A percentile compares a stretch with the other conserved stretches of the same genome.
Evolutionary conservation across 2,797 vertebrate genomes (phyloP).

Genomic region (Gymnoscopelus braueri): DNA sequence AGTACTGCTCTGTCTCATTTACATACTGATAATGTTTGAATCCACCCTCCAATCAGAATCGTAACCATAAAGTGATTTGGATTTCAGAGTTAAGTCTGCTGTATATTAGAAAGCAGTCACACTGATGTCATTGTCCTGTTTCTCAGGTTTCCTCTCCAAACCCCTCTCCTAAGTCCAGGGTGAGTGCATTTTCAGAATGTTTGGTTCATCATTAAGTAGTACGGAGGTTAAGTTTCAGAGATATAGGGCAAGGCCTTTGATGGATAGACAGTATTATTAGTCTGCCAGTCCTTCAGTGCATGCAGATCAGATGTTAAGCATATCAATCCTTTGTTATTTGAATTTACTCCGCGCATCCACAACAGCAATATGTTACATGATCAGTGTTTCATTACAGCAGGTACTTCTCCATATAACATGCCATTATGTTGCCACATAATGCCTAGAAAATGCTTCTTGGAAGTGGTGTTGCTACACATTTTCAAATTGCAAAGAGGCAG

Average conservation of each 20-base stretch:
- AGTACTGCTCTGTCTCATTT: constrained; percentile 15
- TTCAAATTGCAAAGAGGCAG: background rate
- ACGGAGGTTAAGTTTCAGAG: background rate
- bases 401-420: background rate
- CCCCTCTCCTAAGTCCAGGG: constrained; percentile 85
- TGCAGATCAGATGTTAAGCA: background rate
- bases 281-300: background rate
- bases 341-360: background rate
- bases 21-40: constrained; percentile 8
- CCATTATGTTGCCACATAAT: background rate
- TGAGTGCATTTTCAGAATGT: constrained; percentile 66
- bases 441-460: background rate
- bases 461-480: constrained; percentile 2
- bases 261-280: background rate
- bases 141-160: constrained; percentile 73
- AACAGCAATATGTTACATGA: background rate
- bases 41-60: constrained; percentile 16
- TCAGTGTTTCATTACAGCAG: background rate
- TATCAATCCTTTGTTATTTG: background rate
- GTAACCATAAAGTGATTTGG: background rate
- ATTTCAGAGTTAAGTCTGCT: constrained; percentile 12
- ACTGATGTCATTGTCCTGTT: constrained; percentile 48
- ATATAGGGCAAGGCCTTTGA: background rate
- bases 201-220: background rate
- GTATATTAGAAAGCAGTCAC: constrained; percentile 41